These are phyloP conservation scores for Diarsia dahlii DNA, from an alignment of 2,888 invertebrate species.

Conservation along the genomic window DNA sequence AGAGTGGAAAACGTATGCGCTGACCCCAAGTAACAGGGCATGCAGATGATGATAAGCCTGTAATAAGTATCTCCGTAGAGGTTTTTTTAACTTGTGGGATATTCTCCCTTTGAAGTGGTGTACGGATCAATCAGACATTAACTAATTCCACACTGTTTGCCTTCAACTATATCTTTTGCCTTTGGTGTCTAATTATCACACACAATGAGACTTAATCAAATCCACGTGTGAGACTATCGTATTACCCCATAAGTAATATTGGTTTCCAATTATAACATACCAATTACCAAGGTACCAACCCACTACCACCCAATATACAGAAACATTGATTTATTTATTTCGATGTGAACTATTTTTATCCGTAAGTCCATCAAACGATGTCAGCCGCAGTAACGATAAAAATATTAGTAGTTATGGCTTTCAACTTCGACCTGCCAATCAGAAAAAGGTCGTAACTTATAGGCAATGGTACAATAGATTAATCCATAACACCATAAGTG, in stretches of 20 bases:
- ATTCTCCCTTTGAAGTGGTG: not conserved
- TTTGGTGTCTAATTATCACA: not conserved
- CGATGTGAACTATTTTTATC: slow-evolving; percentile 11
- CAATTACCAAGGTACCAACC: not conserved
- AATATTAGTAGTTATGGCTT: slow-evolving; percentile 29
- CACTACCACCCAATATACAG: not conserved
- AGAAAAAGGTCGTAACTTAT: slow-evolving; percentile 43
- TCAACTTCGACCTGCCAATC: slow-evolving; percentile 58
- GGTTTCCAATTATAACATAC: not conserved
- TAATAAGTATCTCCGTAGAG: not conserved
- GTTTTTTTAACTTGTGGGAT: not conserved
- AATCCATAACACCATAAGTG: slow-evolving; percentile 28
- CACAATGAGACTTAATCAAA: not conserved
- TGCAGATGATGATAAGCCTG: not conserved
- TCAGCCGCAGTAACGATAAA: slow-evolving; percentile 2
- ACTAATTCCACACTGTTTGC: not conserved
- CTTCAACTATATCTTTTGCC: not conserved
- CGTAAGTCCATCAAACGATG: not conserved
- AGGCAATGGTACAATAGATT: slow-evolving; percentile 38
- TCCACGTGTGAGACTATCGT: not conserved
- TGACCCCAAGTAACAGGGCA: not conserved
- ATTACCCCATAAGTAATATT: not conserved
- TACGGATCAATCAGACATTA: not conserved
- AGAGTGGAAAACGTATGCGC: not conserved
- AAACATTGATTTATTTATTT: slow-evolving; percentile 1